phyloP scores from a whole-genome alignment of 1,140 invertebrate species.

The Aleiodes sp. region DNA sequence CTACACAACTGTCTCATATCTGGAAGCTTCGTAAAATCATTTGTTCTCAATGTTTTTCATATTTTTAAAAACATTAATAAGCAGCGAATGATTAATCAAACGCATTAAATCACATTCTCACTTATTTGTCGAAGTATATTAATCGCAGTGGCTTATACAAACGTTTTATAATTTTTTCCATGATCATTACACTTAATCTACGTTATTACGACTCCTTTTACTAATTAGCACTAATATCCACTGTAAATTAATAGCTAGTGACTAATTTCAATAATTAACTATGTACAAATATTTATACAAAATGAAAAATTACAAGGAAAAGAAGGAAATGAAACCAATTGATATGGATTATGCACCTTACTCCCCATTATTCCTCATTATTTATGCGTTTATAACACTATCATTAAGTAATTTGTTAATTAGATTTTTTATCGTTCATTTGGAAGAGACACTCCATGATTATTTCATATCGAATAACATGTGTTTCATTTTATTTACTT shows the following conservation, averaged over 20 bases:
- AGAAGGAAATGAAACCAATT: too few species aligned
- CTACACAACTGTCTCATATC: background rate
- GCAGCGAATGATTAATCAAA: background rate
- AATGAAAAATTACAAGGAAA: too few species aligned
- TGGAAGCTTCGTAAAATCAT: background rate
- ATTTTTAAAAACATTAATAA: constrained; percentile 5
- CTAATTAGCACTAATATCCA: constrained; percentile 29
- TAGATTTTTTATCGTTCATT: constrained; percentile 38
- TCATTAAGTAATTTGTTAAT: constrained; percentile 39
- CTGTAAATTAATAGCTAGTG: constrained; percentile 58
- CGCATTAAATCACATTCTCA: constrained; percentile 15
- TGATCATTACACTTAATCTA: too few species aligned
- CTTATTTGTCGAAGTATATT: constrained; percentile 18
- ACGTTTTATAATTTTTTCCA: constrained; percentile 32
- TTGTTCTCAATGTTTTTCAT: too few species aligned
- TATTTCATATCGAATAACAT: constrained; percentile 40
- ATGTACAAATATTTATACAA: constrained; percentile 62
- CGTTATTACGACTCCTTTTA: constrained; percentile 35
- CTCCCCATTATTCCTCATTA: constrained; percentile 33
- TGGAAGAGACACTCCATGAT: constrained; percentile 54
- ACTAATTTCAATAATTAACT: constrained; percentile 56
- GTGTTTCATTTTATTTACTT: constrained; percentile 28
- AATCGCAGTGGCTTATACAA: background rate
- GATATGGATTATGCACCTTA: constrained; percentile 61
- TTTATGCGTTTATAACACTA: constrained; percentile 38